A percentile compares a stretch with the other conserved stretches of the same genome.
Conservation (phyloP, 2,113 vertebrate genomes). For the Spilogale gracilis region DNA sequence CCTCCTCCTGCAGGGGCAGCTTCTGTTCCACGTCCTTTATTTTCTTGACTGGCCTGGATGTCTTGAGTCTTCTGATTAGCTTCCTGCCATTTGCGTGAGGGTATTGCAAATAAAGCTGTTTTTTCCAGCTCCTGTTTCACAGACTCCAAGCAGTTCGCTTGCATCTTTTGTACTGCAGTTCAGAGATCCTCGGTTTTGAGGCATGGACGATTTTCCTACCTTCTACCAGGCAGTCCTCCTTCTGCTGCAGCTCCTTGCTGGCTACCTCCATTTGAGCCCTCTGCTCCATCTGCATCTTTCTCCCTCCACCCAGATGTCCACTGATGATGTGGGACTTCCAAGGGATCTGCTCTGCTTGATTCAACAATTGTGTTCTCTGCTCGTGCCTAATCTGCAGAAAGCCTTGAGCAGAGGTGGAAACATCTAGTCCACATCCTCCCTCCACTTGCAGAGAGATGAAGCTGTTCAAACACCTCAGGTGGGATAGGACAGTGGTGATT, state of each 20-base stretch:
- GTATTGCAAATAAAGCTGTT: slow-evolving; percentile 92
- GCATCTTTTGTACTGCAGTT: slow-evolving; percentile 91
- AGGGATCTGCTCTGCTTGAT: slow-evolving; percentile 91
- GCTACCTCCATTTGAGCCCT: slow-evolving; percentile 92
- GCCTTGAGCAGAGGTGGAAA: slow-evolving; percentile 57
- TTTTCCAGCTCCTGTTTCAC: slow-evolving; percentile 92
- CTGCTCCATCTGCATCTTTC: slow-evolving; percentile 96
- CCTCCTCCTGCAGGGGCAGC: slow-evolving; percentile 92
- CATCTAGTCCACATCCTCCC: slow-evolving; percentile 75
- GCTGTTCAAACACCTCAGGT: slow-evolving; percentile 93
- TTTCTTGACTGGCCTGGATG: slow-evolving; percentile 91
- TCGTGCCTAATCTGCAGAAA: slow-evolving; percentile 91
- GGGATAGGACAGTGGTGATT: slow-evolving; percentile 92
- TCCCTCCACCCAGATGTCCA: slow-evolving; percentile 90
- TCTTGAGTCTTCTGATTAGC: slow-evolving; percentile 90
- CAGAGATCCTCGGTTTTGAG: slow-evolving; percentile 92
- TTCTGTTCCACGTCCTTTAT: slow-evolving; percentile 94
- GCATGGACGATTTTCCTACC: slow-evolving; percentile 89
- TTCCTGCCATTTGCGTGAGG: slow-evolving; percentile 89
- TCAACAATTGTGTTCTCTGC: slow-evolving; percentile 93
- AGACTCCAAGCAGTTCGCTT: slow-evolving; percentile 88
- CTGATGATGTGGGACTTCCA: slow-evolving; percentile 89
- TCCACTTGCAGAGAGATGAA: slow-evolving; percentile 89
- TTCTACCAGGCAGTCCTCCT: slow-evolving; percentile 88
- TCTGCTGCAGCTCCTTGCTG: slow-evolving; percentile 91